These are phyloP conservation scores for Agelastica alni DNA, from an alignment of 2,888 invertebrate species.

Conservation along the genomic window DNA sequence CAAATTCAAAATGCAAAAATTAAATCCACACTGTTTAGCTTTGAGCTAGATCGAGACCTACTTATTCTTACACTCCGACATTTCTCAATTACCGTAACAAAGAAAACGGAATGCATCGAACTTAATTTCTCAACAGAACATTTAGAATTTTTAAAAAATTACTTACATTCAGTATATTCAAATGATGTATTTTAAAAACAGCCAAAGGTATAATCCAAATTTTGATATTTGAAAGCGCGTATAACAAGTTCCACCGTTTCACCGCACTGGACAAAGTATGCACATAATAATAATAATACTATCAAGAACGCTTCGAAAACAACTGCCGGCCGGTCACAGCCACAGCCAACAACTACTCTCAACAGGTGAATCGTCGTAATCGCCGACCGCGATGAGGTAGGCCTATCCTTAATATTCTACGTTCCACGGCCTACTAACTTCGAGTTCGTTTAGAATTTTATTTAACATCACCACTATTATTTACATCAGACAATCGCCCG, in stretches of 20 bases:
- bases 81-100: constrained; percentile 19
- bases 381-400: constrained; percentile 12
- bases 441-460: constrained; percentile 9
- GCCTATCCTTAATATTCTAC: not conserved
- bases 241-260: constrained; percentile 12
- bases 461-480: constrained; percentile 9
- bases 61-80: constrained; percentile 17
- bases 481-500: constrained; percentile 4
- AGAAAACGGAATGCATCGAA: constrained; percentile 3
- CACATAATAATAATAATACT: constrained; percentile 11
- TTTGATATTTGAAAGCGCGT: constrained; percentile 10
- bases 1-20: constrained; percentile 4
- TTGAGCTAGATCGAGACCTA: constrained; percentile 14
- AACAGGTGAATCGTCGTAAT: constrained; percentile 21
- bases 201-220: constrained; percentile 13
- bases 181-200: too few species aligned
- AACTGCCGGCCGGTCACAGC: constrained; percentile 19
- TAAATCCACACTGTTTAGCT: constrained; percentile 4
- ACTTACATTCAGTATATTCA: not conserved
- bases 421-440: constrained; percentile 22
- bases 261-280: constrained; percentile 14
- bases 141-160: not conserved
- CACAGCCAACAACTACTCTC: constrained; percentile 8
- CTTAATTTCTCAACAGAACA: not conserved
- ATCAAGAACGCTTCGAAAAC: constrained; percentile 5